phyloP scores from a whole-genome alignment of 2,797 vertebrate species.

The Myotis vivesi region DNA sequence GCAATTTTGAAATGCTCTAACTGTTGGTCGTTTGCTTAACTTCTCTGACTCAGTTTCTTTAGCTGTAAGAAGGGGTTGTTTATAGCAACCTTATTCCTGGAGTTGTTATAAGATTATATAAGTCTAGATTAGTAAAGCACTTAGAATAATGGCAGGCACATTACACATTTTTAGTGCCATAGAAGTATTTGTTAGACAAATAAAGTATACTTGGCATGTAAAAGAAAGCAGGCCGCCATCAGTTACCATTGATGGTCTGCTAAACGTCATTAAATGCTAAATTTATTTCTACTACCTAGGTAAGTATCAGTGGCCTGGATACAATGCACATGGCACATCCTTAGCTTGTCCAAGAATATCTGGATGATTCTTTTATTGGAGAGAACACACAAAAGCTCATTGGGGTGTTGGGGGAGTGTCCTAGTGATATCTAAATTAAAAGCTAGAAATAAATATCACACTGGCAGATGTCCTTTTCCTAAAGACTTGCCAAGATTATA shows the following conservation, averaged over 20 bases:
- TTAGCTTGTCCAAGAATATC: neutral
- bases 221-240: neutral
- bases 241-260: neutral
- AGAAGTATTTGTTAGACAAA: neutral
- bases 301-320: neutral
- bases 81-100: no score
- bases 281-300: neutral
- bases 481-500: neutral
- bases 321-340: neutral
- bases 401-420: neutral
- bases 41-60: neutral
- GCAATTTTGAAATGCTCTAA: neutral
- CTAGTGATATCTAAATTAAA: neutral
- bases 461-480: constrained; percentile 17
- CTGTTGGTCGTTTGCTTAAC: neutral
- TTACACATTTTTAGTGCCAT: neutral
- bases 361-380: neutral
- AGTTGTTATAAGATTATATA: neutral
- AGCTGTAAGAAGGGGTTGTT: neutral
- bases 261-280: neutral
- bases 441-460: neutral
- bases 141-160: neutral
- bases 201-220: neutral
- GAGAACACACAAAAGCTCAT: neutral
- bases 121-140: neutral